Evolutionary conservation across 2,113 vertebrate species (phyloP).

Genomic region (Cichladusa arquata): DNA sequence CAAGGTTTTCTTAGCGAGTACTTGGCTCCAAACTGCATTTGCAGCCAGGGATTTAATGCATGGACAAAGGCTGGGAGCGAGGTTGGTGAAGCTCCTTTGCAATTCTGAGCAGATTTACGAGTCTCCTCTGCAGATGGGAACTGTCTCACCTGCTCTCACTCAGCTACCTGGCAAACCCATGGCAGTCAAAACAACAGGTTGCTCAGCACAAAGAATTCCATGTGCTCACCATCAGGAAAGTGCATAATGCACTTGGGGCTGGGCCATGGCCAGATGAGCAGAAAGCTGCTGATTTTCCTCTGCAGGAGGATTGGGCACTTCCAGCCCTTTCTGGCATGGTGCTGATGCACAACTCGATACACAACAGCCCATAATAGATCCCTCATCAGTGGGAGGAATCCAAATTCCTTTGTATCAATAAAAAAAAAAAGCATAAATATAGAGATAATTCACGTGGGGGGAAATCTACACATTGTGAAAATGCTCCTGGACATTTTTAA

Average conservation of each 20-base stretch:
- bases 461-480: background rate
- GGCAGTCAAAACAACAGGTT: background rate
- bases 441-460: background rate
- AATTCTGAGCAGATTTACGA: background rate
- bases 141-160: background rate
- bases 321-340: background rate
- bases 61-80: background rate
- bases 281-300: background rate
- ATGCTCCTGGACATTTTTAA: conserved; percentile 14
- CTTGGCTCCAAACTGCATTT: background rate
- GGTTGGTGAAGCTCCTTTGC: background rate
- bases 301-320: background rate
- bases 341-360: background rate
- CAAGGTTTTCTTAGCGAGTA: background rate
- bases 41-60: background rate
- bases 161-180: background rate
- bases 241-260: background rate
- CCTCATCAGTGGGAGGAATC: background rate
- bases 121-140: background rate
- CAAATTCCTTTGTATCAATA: background rate
- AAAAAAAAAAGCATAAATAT: background rate
- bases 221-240: background rate
- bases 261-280: background rate
- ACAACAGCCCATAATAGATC: background rate
- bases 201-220: background rate